These are phyloP conservation scores for Diarsia dahlii DNA, from an alignment of 2,888 invertebrate genomes.

Conservation along the genomic window DNA sequence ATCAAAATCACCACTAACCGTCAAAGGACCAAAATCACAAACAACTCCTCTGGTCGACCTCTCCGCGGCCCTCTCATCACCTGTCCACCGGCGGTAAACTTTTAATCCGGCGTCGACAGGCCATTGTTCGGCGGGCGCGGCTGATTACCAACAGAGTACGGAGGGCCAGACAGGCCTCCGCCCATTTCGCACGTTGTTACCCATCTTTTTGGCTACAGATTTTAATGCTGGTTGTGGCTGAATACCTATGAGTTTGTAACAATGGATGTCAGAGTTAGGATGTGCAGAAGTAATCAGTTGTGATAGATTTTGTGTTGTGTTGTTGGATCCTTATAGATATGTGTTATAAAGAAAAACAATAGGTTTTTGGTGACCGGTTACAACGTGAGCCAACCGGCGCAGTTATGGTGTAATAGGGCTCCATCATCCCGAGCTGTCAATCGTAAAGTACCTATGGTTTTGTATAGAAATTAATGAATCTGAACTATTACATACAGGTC, in stretches of 20 bases:
- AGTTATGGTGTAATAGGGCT: background rate
- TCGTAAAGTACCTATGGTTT: background rate
- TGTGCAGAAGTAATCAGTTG: conserved; percentile 27
- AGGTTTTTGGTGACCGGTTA: background rate
- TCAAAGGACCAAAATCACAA: conserved; percentile 13
- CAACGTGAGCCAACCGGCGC: background rate
- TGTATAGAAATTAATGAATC: background rate
- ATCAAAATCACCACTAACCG: background rate
- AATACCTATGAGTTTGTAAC: conserved; percentile 32
- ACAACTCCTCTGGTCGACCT: background rate
- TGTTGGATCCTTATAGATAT: background rate
- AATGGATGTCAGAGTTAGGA: conserved; percentile 26
- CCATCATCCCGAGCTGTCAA: background rate
- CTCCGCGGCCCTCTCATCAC: conserved; percentile 61
- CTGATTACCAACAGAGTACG: conserved; percentile 77
- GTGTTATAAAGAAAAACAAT: background rate
- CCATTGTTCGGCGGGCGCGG: conserved; percentile 80
- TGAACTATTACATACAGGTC: background rate
- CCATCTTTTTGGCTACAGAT: conserved; percentile 55
- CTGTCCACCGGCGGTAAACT: conserved; percentile 73
- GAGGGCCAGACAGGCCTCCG: conserved; percentile 67
- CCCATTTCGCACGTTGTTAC: conserved; percentile 56
- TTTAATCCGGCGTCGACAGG: conserved; percentile 85
- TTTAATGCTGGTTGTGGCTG: conserved; percentile 26
- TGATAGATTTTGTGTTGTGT: conserved; percentile 6